Base-by-base conservation (phyloP, 1,140 invertebrate species). In the Drosophila leontia region DNA sequence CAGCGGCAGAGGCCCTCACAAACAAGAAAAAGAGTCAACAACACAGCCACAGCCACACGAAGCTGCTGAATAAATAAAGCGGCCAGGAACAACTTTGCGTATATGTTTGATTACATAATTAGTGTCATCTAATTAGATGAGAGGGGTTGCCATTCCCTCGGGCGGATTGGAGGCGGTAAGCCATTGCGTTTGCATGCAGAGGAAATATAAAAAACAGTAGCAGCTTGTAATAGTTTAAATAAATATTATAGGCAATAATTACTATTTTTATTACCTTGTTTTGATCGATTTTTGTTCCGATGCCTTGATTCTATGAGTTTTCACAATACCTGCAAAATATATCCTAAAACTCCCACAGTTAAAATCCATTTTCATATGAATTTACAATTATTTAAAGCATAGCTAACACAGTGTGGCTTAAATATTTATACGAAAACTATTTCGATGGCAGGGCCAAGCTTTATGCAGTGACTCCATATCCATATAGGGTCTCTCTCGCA, bases 81-180 rank as follows among this genome's bases (percentile, higher is more conserved):
- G 32, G 26, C 35, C 68, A 56, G 48, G 60, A 75, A 48, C 75
- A 70, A 57, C 75, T 78, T 78, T 78, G 44, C 61, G 48, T 77
- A 78, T 77, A 77, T 86, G 79, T 82, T 87, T 86, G 71, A 86
- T 83, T 70, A 88, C 72, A 84, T 88, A 88, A 87, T 87, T 87
- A 83, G 70, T 75, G 61, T 57, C 68, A 88, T 77, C 64, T 64
- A 63, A 77, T 63, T 56, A 64, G 56, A 44, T 19, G 51, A 48
- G 47, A 8, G 42, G 60, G 60, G 45, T 50, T 19, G 35, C 29
- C 48, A 50, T 17, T 26, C n/a, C 69, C 53, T n/a, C 62, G 9
- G 44, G 69, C 17, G 19, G 13, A 45, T 32, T 44, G 35, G 17
- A 42, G 37, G 19, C 32, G 12, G 26, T 15, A 37, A 35, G 32